Percentiles rank a stretch among this genome's conserved stretches.
Conservation (phyloP, 1,140 invertebrate genomes). For the Drosophila mayri region DNA sequence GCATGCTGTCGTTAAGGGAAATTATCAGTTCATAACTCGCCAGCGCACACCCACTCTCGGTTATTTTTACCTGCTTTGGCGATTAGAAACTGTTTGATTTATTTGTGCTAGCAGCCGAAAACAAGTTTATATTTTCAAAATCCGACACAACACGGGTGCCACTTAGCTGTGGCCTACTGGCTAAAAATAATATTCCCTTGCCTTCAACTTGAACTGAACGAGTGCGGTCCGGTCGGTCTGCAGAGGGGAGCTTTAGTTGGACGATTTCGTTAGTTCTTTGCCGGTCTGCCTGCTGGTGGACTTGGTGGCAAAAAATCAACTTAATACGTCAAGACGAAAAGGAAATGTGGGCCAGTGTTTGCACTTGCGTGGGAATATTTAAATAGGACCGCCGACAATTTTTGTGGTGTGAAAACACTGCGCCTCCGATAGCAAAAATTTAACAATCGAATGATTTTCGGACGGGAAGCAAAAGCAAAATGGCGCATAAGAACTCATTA, state of each 20-base stretch:
- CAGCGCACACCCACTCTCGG: constrained; percentile 13
- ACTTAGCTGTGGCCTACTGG: constrained; percentile 56
- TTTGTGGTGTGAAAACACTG: constrained; percentile 3
- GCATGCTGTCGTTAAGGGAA: constrained; percentile 87
- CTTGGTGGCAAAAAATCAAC: not conserved
- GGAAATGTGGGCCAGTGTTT: constrained; percentile 1
- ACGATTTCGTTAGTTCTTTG: not conserved
- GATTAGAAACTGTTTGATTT: constrained; percentile 29
- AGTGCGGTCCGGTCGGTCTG: constrained; percentile 7
- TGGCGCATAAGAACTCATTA: no score
- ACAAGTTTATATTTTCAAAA: constrained; percentile 22
- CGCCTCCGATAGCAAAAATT: not conserved
- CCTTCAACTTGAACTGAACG: constrained; percentile 57
- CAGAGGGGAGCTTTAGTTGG: not conserved
- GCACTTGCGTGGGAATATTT: not conserved
- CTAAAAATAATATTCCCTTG: constrained; percentile 56
- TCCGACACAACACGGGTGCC: constrained; percentile 28
- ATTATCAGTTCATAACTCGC: constrained; percentile 2
- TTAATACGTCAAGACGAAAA: not conserved
- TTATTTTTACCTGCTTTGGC: constrained; percentile 22
- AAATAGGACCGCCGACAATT: not conserved
- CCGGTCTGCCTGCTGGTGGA: not conserved
- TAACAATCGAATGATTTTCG: not conserved
- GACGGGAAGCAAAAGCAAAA: not conserved
- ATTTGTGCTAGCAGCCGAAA: constrained; percentile 38